Base-by-base conservation (phyloP, 2,113 vertebrate species). In the Amphilophus citrinellus region DNA sequence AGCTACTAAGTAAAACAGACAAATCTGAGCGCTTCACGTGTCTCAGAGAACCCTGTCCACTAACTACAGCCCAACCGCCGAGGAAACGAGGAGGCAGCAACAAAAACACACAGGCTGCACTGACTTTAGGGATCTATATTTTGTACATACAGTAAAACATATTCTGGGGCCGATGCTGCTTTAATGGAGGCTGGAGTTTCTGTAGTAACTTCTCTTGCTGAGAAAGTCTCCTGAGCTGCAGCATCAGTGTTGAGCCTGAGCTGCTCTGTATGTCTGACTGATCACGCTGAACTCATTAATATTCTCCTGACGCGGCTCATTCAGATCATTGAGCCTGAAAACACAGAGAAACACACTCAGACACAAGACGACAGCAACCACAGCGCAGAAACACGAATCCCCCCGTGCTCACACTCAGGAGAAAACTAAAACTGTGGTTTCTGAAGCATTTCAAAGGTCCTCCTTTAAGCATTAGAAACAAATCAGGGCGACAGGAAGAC, bases 181-280 rank as follows among this genome's bases (percentile, higher is more conserved):
- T 53, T 18, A 7, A 56, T 3, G 3, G 17, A 56, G 8, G 53
- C 8, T n/a, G 3, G 20, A 57, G 18, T 57, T 71, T 24, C 66
- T 50, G 42, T 30, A 15, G 47, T 50, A 50, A 30, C 42, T 22
- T 68, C 47, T 44, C 42, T 44, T 47, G 37, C n/a, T 24, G 22
- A 47, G 42, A 66, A 39, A 47, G 22, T 18, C n/a, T 27, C 58
- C 37, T 4, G 37, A 77, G 77, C 56, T 2, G 53, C 71, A 47
- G 65, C 24, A 9, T 56, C 17, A 56, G 50, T 53, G 50, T 2
- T 18, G 47, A 50, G 22, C 10, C 7, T 27, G 32, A 90, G 86
- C 90, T 91, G 87, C 83, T 91, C 87, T 87, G 90, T 87, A 87
- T 89, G 90, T 87, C 50, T 1, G 20, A 27, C 62, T 2, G 63